phyloP scores from a whole-genome alignment of 2,888 invertebrate species.

The Leptopilina myrica region DNA sequence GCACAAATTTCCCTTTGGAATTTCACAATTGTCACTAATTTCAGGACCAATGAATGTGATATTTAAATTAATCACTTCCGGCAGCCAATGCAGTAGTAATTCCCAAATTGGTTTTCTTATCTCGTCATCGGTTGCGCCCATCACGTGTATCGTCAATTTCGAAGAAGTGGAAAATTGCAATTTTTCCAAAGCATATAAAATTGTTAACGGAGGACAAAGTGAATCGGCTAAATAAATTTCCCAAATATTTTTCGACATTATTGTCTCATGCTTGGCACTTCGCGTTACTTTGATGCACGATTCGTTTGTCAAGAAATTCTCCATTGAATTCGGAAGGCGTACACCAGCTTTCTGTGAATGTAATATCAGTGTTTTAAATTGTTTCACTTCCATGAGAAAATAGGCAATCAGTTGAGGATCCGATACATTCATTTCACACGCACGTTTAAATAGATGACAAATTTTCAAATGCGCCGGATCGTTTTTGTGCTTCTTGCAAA shows the following conservation, averaged over 20 bases:
- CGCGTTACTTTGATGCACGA: neutral
- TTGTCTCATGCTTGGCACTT: neutral
- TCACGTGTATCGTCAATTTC: neutral
- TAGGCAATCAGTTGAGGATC: neutral
- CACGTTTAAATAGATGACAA: neutral
- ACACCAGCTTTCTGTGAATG: neutral
- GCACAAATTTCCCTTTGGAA: neutral
- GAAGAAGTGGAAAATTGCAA: neutral
- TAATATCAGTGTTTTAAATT: neutral
- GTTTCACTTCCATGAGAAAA: neutral
- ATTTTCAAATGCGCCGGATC: neutral
- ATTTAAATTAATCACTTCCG: neutral
- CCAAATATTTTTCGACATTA: neutral
- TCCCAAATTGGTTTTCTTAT: neutral
- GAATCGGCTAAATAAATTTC: neutral
- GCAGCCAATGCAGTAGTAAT: neutral
- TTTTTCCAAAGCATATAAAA: neutral
- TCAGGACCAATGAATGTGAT: conserved; percentile 6
- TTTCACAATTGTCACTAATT: neutral
- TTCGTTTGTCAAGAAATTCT: neutral
- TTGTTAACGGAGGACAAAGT: neutral
- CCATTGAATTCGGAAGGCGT: neutral
- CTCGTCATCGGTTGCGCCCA: neutral
- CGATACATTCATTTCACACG: neutral
- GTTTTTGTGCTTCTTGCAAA: neutral